Evolutionary conservation across 2,888 invertebrate genomes (phyloP).

Genomic region (Parapristionchus giblindavisi): DNA sequence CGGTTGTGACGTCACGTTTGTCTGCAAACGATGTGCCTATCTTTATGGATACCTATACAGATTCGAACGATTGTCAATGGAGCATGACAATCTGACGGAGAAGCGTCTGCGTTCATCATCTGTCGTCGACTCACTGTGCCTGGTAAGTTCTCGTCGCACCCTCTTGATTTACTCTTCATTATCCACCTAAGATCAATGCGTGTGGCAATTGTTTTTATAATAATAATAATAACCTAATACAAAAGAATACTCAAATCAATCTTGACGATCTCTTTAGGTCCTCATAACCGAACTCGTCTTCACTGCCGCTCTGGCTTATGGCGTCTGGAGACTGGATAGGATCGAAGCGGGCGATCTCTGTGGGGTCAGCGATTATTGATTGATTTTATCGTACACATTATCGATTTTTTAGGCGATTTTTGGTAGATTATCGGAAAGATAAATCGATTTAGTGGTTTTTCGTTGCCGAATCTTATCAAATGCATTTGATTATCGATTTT

Average conservation of each 20-base stretch:
- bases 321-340: conserved; percentile 63
- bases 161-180: too few relatives aligned
- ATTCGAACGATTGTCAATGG: conserved; percentile 58
- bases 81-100: conserved; percentile 62
- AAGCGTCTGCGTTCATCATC: conserved; percentile 65
- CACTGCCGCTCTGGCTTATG: conserved; percentile 66
- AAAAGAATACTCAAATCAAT: background rate
- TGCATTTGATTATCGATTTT: background rate
- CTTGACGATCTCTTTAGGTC: conserved; percentile 44
- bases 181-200: too few relatives aligned
- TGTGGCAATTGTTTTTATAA: too few relatives aligned
- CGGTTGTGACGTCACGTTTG: conserved; percentile 13
- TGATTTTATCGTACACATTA: background rate
- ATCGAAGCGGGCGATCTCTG: conserved; percentile 65
- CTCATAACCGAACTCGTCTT: conserved; percentile 67
- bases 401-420: too few relatives aligned
- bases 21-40: too few relatives aligned
- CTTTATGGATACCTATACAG: conserved; percentile 42
- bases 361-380: conserved; percentile 46
- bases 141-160: too few relatives aligned
- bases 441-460: too few relatives aligned
- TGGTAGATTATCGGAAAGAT: too few relatives aligned
- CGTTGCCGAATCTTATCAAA: too few relatives aligned
- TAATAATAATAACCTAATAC: background rate
- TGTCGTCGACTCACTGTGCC: conserved; percentile 66